phyloP scores from a whole-genome alignment of 2,888 invertebrate species.

The Aplocera efformata region DNA sequence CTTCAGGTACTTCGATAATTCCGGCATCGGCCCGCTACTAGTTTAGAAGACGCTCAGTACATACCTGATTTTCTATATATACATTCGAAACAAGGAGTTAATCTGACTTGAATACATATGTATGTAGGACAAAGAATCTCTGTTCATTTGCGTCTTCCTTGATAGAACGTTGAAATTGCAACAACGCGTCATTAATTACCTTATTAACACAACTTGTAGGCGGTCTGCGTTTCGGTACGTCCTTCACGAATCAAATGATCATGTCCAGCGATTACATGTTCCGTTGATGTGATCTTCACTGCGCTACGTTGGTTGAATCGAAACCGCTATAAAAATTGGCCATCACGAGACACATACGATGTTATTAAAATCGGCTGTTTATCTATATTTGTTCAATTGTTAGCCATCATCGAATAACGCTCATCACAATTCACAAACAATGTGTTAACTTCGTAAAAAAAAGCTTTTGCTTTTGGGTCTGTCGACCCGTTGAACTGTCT shows the following conservation, averaged over 20 bases:
- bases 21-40: no score
- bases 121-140: conserved; percentile 36
- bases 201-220: conserved; percentile 58
- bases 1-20: no score
- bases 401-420: no score
- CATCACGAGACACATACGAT: no score
- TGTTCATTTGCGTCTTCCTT: conserved; percentile 25
- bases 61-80: conserved; percentile 7
- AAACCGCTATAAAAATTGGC: conserved; percentile 25
- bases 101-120: conserved; percentile 28
- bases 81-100: conserved; percentile 17
- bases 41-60: no score
- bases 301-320: conserved; percentile 42
- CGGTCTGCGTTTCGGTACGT: conserved; percentile 55
- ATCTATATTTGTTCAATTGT: no score
- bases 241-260: conserved; percentile 59
- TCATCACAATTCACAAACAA: no score
- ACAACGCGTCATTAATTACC: conserved; percentile 34
- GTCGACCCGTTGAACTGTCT: no score
- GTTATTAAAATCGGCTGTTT: no score
- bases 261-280: conserved; percentile 53
- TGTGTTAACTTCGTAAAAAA: no score
- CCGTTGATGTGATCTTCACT: conserved; percentile 50
- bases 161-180: conserved; percentile 38
- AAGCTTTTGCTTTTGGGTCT: no score